Percentiles rank a stretch among this genome's conserved stretches.
These are phyloP conservation scores for Yponomeuta cagnagella DNA, from an alignment of 2,888 invertebrate species.

Conservation along the genomic window DNA sequence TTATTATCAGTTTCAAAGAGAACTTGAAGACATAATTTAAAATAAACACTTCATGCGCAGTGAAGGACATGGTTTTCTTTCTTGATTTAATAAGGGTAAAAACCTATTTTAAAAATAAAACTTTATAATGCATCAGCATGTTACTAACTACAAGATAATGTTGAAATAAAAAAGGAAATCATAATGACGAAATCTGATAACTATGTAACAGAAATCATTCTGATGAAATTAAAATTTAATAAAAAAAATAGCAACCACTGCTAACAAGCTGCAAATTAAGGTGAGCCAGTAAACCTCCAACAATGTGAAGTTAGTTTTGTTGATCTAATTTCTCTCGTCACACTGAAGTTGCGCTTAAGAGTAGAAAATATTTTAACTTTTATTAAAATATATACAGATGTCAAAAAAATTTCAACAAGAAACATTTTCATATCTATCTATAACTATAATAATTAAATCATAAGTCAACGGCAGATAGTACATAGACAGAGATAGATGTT, in stretches of 20 bases:
- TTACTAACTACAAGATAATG: constrained; percentile 45
- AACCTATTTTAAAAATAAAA: constrained; percentile 44
- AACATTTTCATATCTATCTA: constrained; percentile 43
- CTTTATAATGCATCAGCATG: constrained; percentile 49
- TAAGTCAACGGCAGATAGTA: constrained; percentile 19
- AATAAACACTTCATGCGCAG: constrained; percentile 46
- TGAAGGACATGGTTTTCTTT: constrained; percentile 35
- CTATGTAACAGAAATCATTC: constrained; percentile 27
- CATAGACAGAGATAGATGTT: constrained; percentile 19
- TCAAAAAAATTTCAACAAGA: constrained; percentile 52
- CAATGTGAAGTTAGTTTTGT: constrained; percentile 24
- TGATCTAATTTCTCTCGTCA: constrained; percentile 58
- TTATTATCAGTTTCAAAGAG: constrained; percentile 62
- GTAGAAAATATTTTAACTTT: constrained; percentile 55
- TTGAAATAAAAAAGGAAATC: constrained; percentile 39
- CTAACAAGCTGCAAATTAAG: constrained; percentile 12
- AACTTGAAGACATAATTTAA: constrained; percentile 54
- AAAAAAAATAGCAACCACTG: constrained; percentile 23
- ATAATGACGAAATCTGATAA: constrained; percentile 24
- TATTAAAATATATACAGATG: constrained; percentile 56
- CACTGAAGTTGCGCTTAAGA: constrained; percentile 69
- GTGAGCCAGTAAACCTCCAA: constrained; percentile 13
- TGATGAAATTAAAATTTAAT: constrained; percentile 43
- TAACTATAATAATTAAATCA: constrained; percentile 26
- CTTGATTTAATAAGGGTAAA: constrained; percentile 36